phyloP scores from a whole-genome alignment of 2,888 invertebrate genomes.

The Drosophila gaucha region DNA sequence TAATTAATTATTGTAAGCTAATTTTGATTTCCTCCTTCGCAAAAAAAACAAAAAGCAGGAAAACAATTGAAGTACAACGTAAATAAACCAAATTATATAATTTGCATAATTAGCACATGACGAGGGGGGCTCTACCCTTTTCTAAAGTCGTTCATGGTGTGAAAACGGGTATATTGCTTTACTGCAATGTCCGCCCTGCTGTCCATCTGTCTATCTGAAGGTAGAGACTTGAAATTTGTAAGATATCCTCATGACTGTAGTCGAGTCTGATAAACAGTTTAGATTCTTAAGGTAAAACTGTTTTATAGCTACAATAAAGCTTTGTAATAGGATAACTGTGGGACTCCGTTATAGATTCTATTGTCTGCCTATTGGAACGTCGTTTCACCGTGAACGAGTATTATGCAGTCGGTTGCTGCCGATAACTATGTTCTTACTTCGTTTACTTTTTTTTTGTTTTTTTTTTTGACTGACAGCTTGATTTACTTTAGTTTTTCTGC shows the following conservation, averaged over 20 bases:
- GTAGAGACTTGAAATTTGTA: too few relatives aligned
- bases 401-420: not conserved
- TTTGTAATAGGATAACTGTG: too few relatives aligned
- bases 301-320: too few relatives aligned
- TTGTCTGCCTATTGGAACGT: too few relatives aligned
- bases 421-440: not conserved
- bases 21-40: constrained; percentile 58
- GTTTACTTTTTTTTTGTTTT: not conserved
- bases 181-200: too few relatives aligned
- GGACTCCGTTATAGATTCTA: too few relatives aligned
- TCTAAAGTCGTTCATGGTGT: not conserved
- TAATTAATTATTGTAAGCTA: constrained; percentile 64
- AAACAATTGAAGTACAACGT: constrained; percentile 37
- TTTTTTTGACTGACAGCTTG: constrained; percentile 30
- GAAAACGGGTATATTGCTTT: not conserved
- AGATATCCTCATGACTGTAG: too few relatives aligned
- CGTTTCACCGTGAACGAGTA: not conserved
- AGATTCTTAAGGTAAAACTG: too few relatives aligned
- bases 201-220: too few relatives aligned
- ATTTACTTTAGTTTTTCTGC: constrained; percentile 25
- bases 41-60: constrained; percentile 13
- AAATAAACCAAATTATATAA: constrained; percentile 66
- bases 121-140: constrained; percentile 23
- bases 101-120: constrained; percentile 68
- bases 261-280: too few relatives aligned